A percentile compares a stretch with the other conserved stretches of the same genome.
Conservation (phyloP, 1,140 invertebrate genomes). For the Harpegnathos saltator region DNA sequence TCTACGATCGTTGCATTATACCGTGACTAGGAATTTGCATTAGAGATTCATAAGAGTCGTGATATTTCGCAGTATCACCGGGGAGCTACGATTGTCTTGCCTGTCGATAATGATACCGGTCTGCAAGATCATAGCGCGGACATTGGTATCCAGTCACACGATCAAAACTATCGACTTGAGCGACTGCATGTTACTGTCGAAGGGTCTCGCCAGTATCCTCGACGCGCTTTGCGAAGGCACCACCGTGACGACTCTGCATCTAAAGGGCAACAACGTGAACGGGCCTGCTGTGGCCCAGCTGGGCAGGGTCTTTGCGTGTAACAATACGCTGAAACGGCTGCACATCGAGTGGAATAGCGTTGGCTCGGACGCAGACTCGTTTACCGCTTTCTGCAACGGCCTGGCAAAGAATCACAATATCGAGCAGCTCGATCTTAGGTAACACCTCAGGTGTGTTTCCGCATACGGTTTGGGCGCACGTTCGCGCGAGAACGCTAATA, state of each 20-base stretch:
- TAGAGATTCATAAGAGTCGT: slow-evolving; percentile 30
- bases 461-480: too few relatives aligned
- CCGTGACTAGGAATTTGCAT: neutral
- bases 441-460: neutral
- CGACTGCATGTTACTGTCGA: slow-evolving; percentile 81
- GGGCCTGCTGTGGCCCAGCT: slow-evolving; percentile 77
- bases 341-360: slow-evolving; percentile 84
- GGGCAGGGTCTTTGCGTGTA: slow-evolving; percentile 79
- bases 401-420: slow-evolving; percentile 81
- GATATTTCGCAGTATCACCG: slow-evolving; percentile 73
- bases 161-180: slow-evolving; percentile 77
- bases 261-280: slow-evolving; percentile 84
- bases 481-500: neutral
- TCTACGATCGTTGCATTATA: neutral
- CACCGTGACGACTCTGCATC: slow-evolving; percentile 77
- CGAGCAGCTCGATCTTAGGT: slow-evolving; percentile 81
- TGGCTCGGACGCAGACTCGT: slow-evolving; percentile 78
- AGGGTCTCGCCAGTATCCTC: slow-evolving; percentile 76
- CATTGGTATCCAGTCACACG: slow-evolving; percentile 78
- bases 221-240: slow-evolving; percentile 81
- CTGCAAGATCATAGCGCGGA: slow-evolving; percentile 79
- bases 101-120: slow-evolving; percentile 79
- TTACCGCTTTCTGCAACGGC: slow-evolving; percentile 81
- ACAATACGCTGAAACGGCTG: slow-evolving; percentile 79
- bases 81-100: slow-evolving; percentile 74